These are phyloP conservation scores for Pteronotus mesoamericanus DNA, from an alignment of 2,797 vertebrate genomes.

Conservation along the genomic window DNA sequence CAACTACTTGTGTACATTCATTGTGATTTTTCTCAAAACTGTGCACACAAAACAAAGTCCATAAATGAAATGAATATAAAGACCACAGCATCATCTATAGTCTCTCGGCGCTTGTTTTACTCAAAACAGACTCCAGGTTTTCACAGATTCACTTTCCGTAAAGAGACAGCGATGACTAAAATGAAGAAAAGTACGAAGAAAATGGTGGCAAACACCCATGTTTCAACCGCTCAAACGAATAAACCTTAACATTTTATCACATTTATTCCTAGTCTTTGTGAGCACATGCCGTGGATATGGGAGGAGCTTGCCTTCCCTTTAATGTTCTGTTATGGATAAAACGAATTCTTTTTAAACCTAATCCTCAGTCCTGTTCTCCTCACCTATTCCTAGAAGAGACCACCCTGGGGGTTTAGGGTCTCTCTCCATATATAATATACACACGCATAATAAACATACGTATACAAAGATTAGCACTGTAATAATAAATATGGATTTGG, in stretches of 20 bases:
- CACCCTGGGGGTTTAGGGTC: not conserved
- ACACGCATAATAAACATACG: not conserved
- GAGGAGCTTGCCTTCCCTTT: not conserved
- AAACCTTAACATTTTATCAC: not conserved
- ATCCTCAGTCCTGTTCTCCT: not conserved
- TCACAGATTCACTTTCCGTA: not conserved
- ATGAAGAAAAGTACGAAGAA: not conserved
- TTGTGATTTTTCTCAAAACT: constrained; percentile 34
- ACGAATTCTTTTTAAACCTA: not conserved
- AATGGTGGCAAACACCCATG: not conserved
- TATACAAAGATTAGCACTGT: not conserved
- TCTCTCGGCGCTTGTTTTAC: not conserved
- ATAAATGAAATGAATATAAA: constrained; percentile 26
- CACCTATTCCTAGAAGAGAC: not conserved
- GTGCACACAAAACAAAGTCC: constrained; percentile 14
- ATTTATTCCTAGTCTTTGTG: not conserved
- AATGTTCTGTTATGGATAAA: not conserved
- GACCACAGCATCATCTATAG: not conserved
- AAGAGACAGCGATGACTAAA: not conserved
- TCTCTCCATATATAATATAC: not conserved
- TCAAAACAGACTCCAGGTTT: not conserved
- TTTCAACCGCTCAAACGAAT: not conserved
- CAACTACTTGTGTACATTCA: not conserved
- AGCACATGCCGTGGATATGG: not conserved
- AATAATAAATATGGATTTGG: not conserved